Conservation (phyloP, 2,888 invertebrate genomes). For the Mycalesis mineus region DNA sequence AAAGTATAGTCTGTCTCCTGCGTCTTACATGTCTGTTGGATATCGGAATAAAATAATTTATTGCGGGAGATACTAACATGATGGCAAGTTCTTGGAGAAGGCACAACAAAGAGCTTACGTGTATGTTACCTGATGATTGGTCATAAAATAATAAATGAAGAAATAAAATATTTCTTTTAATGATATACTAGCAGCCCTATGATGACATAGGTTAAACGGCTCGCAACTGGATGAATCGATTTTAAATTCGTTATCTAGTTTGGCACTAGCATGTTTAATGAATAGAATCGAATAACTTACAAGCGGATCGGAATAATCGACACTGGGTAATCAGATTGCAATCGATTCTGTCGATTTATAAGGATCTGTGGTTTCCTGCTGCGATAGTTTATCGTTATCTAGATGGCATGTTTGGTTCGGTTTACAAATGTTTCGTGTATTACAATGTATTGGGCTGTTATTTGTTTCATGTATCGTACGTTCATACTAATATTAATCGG, state of each 20-base stretch:
- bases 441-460: slow-evolving; percentile 22
- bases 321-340: slow-evolving; percentile 70
- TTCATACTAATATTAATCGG: no score
- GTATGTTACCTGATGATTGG: no score
- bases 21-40: no score
- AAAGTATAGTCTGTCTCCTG: no score
- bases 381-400: slow-evolving; percentile 36
- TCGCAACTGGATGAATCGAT: slow-evolving; percentile 62
- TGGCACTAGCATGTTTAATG: slow-evolving; percentile 63
- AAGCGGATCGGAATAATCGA: slow-evolving; percentile 72
- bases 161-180: background rate
- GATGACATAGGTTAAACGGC: slow-evolving; percentile 45
- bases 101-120: no score
- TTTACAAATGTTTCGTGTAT: slow-evolving; percentile 35
- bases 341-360: slow-evolving; percentile 69
- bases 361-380: slow-evolving; percentile 64
- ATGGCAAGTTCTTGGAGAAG: no score
- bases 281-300: slow-evolving; percentile 73
- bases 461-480: background rate
- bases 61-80: no score
- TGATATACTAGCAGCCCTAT: slow-evolving; percentile 41
- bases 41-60: no score
- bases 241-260: slow-evolving; percentile 64
- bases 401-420: slow-evolving; percentile 33
- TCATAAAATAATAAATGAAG: no score